A percentile compares a stretch with the other conserved stretches of the same genome.
Evolutionary conservation across 2,888 invertebrate species (phyloP).

Genomic region (Caenorhabditis sp.): DNA sequence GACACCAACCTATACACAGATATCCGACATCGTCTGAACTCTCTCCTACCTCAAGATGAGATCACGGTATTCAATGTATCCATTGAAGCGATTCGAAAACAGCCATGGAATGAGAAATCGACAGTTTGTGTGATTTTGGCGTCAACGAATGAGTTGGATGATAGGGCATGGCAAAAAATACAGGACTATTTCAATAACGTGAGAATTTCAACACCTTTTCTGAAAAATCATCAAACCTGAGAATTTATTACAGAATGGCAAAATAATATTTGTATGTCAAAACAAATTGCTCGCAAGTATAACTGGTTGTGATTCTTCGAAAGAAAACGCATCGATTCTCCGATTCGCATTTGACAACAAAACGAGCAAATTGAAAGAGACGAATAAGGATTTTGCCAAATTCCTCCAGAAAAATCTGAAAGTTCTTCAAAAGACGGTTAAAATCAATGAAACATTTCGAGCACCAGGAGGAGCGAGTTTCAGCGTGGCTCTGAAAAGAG

Average conservation of each 20-base stretch:
- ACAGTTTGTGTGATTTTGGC: conserved; percentile 66
- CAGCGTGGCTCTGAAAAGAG: conserved; percentile 62
- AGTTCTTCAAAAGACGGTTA: conserved; percentile 15
- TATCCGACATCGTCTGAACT: conserved; percentile 48
- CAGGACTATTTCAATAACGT: conserved; percentile 67
- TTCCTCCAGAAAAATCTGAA: conserved; percentile 64
- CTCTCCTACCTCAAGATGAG: conserved; percentile 55
- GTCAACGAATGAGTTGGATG: conserved; percentile 62
- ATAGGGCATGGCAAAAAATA: conserved; percentile 61
- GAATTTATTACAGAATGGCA: conserved; percentile 61
- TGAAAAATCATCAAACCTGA: too few species aligned
- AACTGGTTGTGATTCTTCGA: conserved; percentile 56
- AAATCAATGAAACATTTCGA: conserved; percentile 61
- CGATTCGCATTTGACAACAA: conserved; percentile 46
- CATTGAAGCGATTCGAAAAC: conserved; percentile 49
- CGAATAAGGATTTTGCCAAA: conserved; percentile 67
- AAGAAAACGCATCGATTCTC: conserved; percentile 54
- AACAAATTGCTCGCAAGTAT: conserved; percentile 67
- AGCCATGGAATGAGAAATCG: conserved; percentile 64
- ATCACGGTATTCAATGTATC: conserved; percentile 65
- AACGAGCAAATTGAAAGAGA: conserved; percentile 31
- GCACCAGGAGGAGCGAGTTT: conserved; percentile 63
- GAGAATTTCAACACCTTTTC: too few species aligned
- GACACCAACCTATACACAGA: conserved; percentile 48
- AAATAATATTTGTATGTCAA: conserved; percentile 70